phyloP scores from a whole-genome alignment of 2,888 invertebrate genomes.

The Cosmopolites sordidus region DNA sequence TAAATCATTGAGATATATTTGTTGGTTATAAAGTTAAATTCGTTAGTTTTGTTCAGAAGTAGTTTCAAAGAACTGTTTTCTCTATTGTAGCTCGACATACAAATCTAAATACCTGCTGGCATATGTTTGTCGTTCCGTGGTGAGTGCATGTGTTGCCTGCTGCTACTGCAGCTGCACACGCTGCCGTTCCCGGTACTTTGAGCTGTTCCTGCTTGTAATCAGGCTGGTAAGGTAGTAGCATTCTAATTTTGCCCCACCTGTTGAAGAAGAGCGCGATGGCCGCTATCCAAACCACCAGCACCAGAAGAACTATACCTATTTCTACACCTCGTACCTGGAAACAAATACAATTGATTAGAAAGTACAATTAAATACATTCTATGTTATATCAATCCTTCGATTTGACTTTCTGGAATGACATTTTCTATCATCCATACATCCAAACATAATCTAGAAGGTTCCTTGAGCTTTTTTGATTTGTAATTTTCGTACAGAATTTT shows the following conservation, averaged over 20 bases:
- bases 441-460: too few relatives aligned
- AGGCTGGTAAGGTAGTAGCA: conserved; percentile 87
- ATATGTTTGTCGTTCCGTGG: conserved; percentile 55
- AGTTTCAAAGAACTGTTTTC: too few relatives aligned
- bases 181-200: conserved; percentile 71
- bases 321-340: conserved; percentile 80
- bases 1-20: too few relatives aligned
- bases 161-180: conserved; percentile 57
- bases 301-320: conserved; percentile 81
- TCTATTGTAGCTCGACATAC: neutral
- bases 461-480: too few relatives aligned
- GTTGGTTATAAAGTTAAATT: too few relatives aligned
- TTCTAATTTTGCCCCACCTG: conserved; percentile 85
- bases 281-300: conserved; percentile 79
- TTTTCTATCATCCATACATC: too few relatives aligned
- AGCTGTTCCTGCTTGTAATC: conserved; percentile 83
- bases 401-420: too few relatives aligned
- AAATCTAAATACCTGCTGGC: conserved; percentile 54
- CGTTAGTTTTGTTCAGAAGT: too few relatives aligned
- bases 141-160: conserved; percentile 55
- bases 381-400: too few relatives aligned
- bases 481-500: too few relatives aligned
- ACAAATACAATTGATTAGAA: too few relatives aligned
- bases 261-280: conserved; percentile 84
- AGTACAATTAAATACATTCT: too few relatives aligned